Percentiles rank a stretch among this genome's conserved stretches.
These are phyloP conservation scores for Spicauda simplicius DNA, from an alignment of 2,888 invertebrate species.

Conservation along the genomic window DNA sequence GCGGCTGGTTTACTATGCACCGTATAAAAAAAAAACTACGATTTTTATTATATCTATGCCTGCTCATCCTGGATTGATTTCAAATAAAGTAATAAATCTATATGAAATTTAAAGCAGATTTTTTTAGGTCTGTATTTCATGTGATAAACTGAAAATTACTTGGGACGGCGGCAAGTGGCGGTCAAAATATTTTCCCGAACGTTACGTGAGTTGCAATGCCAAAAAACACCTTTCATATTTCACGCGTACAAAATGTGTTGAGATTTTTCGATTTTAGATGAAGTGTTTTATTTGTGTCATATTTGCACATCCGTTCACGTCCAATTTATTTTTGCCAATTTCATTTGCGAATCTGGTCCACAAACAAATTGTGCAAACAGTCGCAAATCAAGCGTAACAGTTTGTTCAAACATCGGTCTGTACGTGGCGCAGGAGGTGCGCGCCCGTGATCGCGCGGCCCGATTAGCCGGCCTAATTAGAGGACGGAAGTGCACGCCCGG, in stretches of 20 bases:
- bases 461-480: slow-evolving; percentile 22
- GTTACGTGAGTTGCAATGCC: neutral
- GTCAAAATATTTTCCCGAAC: no score
- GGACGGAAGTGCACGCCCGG: slow-evolving; percentile 5
- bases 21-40: no score
- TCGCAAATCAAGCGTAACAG: slow-evolving; percentile 36
- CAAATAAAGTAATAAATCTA: no score
- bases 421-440: neutral
- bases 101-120: no score
- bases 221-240: slow-evolving; percentile 18
- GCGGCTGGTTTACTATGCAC: no score
- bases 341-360: slow-evolving; percentile 32
- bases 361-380: slow-evolving; percentile 34
- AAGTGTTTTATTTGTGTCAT: slow-evolving; percentile 36
- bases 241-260: slow-evolving; percentile 23
- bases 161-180: no score
- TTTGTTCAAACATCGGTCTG: slow-evolving; percentile 23
- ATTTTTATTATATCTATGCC: no score
- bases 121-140: no score
- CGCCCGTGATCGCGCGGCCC: neutral
- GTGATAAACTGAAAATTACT: no score
- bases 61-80: no score
- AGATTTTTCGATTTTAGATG: slow-evolving; percentile 28
- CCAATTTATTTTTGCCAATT: slow-evolving; percentile 37
- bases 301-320: slow-evolving; percentile 37